Evolutionary conservation across 1,140 invertebrate species (phyloP).

Genomic region (Diachasmimorpha longicaudata): DNA sequence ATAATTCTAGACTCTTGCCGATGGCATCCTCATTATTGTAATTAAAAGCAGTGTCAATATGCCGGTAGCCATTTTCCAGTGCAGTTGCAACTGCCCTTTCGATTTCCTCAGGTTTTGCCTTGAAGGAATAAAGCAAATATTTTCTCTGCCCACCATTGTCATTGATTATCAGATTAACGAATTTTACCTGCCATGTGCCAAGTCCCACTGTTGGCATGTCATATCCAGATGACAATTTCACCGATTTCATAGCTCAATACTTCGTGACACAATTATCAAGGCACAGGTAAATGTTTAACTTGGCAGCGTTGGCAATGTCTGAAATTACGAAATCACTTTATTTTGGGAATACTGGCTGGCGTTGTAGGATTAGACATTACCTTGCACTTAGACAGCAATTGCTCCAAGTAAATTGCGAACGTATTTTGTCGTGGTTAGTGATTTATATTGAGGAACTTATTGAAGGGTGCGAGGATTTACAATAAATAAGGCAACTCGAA

Average conservation of each 20-base stretch:
- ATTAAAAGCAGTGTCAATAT: slow-evolving; percentile 82
- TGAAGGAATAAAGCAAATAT: slow-evolving; percentile 10
- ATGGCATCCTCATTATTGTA: slow-evolving; percentile 84
- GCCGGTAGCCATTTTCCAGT: slow-evolving; percentile 72
- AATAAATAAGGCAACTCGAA: no score
- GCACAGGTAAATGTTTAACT: neutral
- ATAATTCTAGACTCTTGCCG: slow-evolving; percentile 76
- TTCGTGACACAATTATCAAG: neutral
- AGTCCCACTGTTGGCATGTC: slow-evolving; percentile 78
- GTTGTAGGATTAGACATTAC: neutral
- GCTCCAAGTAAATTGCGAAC: neutral
- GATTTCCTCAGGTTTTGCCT: slow-evolving; percentile 75
- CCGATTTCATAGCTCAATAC: slow-evolving; percentile 38
- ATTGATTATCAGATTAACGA: neutral
- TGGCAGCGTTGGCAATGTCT: slow-evolving; percentile 3
- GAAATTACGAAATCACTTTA: slow-evolving; percentile 34
- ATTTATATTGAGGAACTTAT: no score
- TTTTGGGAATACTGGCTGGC: slow-evolving; percentile 24
- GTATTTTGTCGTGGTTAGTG: neutral
- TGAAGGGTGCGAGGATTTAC: no score
- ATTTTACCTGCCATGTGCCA: slow-evolving; percentile 79
- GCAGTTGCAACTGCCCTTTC: slow-evolving; percentile 72
- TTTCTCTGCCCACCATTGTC: neutral
- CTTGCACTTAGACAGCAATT: neutral
- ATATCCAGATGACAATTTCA: slow-evolving; percentile 51